Evolutionary conservation across 1,140 invertebrate species (phyloP).

Genomic region (Holotrichia oblita): DNA sequence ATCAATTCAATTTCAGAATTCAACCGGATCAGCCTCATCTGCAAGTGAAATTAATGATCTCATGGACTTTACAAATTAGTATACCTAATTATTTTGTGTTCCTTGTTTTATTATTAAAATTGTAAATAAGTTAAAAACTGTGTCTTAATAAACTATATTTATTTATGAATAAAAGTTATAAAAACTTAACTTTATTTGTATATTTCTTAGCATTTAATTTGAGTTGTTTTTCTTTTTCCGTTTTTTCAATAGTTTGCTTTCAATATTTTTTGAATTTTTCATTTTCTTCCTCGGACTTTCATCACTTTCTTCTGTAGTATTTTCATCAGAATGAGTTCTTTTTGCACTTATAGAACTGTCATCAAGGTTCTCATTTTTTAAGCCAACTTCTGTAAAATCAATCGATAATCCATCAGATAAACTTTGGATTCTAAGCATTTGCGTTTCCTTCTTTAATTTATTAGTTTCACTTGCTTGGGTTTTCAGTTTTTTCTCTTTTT

Average conservation of each 20-base stretch:
- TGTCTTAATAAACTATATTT: neutral
- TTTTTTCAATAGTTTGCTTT: conserved; percentile 43
- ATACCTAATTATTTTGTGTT: neutral
- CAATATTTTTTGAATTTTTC: conserved; percentile 46
- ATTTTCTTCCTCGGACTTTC: conserved; percentile 40
- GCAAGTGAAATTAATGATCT: conserved; percentile 44
- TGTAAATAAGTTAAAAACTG: neutral
- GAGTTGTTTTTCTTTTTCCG: neutral
- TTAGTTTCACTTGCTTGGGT: conserved; percentile 55
- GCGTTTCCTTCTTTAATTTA: conserved; percentile 63
- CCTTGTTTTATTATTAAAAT: neutral
- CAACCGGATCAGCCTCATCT: conserved; percentile 2
- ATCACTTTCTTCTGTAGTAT: neutral
- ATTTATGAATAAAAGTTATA: conserved; percentile 11
- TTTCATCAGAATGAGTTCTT: conserved; percentile 40
- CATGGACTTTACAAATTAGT: conserved; percentile 42
- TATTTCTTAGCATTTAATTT: neutral
- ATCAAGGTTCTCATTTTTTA: conserved; percentile 28
- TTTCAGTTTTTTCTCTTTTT: conserved; percentile 51
- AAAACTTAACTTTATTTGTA: neutral
- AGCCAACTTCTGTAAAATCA: conserved; percentile 40
- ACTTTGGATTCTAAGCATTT: conserved; percentile 58
- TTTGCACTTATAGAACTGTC: neutral
- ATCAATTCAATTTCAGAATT: conserved; percentile 8
- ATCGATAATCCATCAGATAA: conserved; percentile 60